Evolutionary conservation across 2,888 invertebrate genomes (phyloP), one percentile per base, ranked within the genome.

Genomic region (Cenopis cana): DNA sequence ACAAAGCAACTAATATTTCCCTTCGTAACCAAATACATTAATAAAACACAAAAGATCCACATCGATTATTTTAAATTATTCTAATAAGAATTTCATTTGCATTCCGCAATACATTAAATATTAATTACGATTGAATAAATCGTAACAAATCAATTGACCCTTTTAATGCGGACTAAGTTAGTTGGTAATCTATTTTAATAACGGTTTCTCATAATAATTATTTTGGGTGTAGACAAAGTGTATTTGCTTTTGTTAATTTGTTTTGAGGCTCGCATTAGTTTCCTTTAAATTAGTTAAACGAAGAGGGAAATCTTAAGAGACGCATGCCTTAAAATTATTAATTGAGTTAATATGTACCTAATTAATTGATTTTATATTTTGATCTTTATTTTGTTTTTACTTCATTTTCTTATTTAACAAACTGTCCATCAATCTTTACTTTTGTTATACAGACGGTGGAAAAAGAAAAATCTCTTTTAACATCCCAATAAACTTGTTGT

Each of bases 201-300:
- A 85, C 72, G 77, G 79, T 82, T 81, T 79, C 81, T 82, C 80
- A 78, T 74, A 72, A 78, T 81, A 79, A 81, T 82, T 83, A 83
- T 79, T 80, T 81, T 78, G 81, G 80, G 79, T 81, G 76, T 78
- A 78, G 77, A 75, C 77, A 76, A 75, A 74, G 57, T 61, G 73
- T 88, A 84, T 89, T 89, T 89, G 89, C 88, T 89, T 89, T 85
- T 85, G 80, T 85, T 86, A 85, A 87, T 88, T 85, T 85, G 83
- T 83, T 81, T 81, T 84, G 81, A 82, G 76, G 59, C 72, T 81
- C 79, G 78, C 81, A 81, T 84, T 83, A 80, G 80, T 77, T 84
- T 82, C 81, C 76, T 79, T 82, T 84, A 84, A 87, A 87, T 86
- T 87, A 86, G 84, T 81, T 81, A 74, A 64, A 59, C 76, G 78